Conservation (phyloP, 1,140 invertebrate species). For the Pseudomyrmex dendroicus region DNA sequence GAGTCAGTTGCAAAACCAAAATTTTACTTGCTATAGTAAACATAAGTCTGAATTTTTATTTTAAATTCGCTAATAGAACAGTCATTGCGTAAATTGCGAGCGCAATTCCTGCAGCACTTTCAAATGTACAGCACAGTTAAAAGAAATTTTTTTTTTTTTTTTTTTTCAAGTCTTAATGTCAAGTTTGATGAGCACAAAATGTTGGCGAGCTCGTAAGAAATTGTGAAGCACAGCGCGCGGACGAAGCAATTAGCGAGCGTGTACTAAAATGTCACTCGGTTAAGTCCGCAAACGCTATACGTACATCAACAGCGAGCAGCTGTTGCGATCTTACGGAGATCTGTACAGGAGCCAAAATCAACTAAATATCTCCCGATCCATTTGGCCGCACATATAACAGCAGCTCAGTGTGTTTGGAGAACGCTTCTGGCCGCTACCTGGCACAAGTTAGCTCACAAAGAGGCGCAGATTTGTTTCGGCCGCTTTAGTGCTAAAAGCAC, state of each 20-base stretch:
- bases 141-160: too few relatives aligned
- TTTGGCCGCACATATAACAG: slow-evolving; percentile 46
- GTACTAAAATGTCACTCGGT: slow-evolving; percentile 9
- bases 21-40: too few relatives aligned
- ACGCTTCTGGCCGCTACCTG: slow-evolving; percentile 18
- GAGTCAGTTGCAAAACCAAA: too few relatives aligned
- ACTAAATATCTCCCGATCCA: slow-evolving; percentile 58
- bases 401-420: slow-evolving; percentile 46
- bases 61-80: too few relatives aligned
- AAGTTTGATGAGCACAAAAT: too few relatives aligned
- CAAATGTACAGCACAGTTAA: too few relatives aligned
- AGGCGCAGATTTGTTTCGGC: slow-evolving; percentile 50
- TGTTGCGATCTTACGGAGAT: slow-evolving; percentile 29
- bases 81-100: too few relatives aligned
- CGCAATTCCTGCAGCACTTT: too few relatives aligned
- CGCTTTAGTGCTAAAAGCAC: slow-evolving; percentile 44
- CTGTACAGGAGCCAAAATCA: slow-evolving; percentile 53
- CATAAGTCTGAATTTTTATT: too few relatives aligned
- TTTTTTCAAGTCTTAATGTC: too few relatives aligned
- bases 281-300: slow-evolving; percentile 4
- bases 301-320: slow-evolving; percentile 24
- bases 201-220: neutral
- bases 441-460: slow-evolving; percentile 55
- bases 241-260: slow-evolving; percentile 31
- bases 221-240: neutral